phyloP scores from a whole-genome alignment of 2,113 vertebrate genomes.

The Eira barbara region DNA sequence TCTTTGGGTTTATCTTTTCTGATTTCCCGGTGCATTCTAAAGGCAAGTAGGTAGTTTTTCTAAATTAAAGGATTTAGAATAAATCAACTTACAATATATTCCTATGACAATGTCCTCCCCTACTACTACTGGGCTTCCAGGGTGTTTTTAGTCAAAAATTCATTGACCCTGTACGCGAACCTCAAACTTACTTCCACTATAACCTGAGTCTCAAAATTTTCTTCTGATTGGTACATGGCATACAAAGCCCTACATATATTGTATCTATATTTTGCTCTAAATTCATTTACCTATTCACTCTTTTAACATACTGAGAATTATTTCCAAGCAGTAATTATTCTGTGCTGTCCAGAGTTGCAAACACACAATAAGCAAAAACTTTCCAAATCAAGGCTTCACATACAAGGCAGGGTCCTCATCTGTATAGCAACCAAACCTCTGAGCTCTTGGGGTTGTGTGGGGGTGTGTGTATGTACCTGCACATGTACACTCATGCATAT shows the following conservation, averaged over 20 bases:
- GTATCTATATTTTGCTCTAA: neutral
- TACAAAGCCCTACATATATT: neutral
- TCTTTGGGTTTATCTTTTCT: neutral
- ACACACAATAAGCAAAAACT: neutral
- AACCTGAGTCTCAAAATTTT: neutral
- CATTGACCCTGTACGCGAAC: neutral
- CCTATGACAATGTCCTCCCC: neutral
- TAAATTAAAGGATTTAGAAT: neutral
- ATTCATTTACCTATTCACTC: neutral
- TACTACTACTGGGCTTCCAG: neutral
- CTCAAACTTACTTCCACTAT: neutral
- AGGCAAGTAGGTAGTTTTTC: neutral
- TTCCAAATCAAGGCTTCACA: neutral
- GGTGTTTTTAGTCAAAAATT: neutral
- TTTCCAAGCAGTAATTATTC: neutral
- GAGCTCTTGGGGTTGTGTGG: neutral
- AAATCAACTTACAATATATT: neutral
- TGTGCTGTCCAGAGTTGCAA: neutral
- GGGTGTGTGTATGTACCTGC: fast-evolving
- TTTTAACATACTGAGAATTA: neutral
- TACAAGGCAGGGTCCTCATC: neutral
- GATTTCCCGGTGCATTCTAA: neutral
- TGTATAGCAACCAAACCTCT: neutral
- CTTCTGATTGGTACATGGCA: neutral
- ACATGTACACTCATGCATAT: neutral